Conservation (phyloP, 53 echinoderm and acorn worm species). For the Hippasteria phrygiana region DNA sequence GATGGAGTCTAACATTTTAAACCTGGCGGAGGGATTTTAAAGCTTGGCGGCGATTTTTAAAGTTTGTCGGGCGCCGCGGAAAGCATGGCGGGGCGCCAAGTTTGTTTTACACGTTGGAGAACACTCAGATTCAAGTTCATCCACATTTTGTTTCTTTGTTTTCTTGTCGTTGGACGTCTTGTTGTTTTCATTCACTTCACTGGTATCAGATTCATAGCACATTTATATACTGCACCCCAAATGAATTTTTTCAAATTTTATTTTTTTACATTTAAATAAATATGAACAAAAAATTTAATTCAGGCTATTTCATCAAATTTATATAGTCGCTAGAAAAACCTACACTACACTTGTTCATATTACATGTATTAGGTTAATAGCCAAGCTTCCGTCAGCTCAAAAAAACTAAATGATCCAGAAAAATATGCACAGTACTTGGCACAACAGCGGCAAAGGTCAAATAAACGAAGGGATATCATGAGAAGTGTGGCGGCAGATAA, state of each 20-base stretch:
- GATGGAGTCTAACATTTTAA: too few species aligned
- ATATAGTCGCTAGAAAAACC: background rate
- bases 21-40: too few species aligned
- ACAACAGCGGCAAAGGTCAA: constrained; percentile 26
- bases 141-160: too few species aligned
- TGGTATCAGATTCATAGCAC: too few species aligned
- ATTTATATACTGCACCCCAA: too few species aligned
- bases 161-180: too few species aligned
- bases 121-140: too few species aligned
- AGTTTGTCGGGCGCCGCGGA: too few species aligned
- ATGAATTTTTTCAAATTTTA: background rate
- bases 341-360: background rate
- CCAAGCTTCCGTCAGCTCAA: constrained; percentile 51
- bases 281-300: background rate
- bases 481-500: constrained; percentile 27
- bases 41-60: too few species aligned
- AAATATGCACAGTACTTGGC: constrained; percentile 65
- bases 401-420: constrained; percentile 50
- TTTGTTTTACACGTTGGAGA: too few species aligned
- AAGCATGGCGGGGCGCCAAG: too few species aligned
- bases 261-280: background rate
- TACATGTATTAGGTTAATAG: constrained; percentile 21
- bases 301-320: background rate
- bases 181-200: too few species aligned
- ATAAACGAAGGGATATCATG: constrained; percentile 52